Percentiles rank a stretch among this genome's conserved stretches.
phyloP scores from a whole-genome alignment of 2,888 invertebrate species.

The Aporophyla nigra region DNA sequence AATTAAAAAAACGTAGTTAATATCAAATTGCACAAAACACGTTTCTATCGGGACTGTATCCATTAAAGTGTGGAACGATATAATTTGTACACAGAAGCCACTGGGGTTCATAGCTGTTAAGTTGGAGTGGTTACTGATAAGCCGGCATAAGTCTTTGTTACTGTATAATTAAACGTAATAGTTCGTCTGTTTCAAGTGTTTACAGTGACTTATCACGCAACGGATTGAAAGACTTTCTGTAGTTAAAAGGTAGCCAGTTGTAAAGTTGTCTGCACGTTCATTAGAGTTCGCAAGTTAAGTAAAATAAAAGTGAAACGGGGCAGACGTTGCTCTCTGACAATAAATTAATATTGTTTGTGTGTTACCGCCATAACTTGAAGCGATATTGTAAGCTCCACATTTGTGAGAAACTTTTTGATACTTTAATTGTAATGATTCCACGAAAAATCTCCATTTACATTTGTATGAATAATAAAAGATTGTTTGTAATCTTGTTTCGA shows the following conservation, averaged over 20 bases:
- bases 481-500: slow-evolving; percentile 3
- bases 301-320: slow-evolving; percentile 41
- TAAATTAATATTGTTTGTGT: slow-evolving; percentile 35
- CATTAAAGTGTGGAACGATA: slow-evolving; percentile 74
- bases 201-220: slow-evolving; percentile 84
- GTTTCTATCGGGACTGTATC: slow-evolving; percentile 63
- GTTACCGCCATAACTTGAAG: slow-evolving; percentile 12
- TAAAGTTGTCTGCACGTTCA: slow-evolving; percentile 60
- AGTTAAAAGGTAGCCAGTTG: slow-evolving; percentile 55
- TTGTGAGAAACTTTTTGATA: background rate
- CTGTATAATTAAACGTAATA: slow-evolving; percentile 87
- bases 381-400: background rate
- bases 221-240: slow-evolving; percentile 66
- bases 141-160: slow-evolving; percentile 78
- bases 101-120: slow-evolving; percentile 70
- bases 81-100: slow-evolving; percentile 72
- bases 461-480: background rate
- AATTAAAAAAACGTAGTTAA: slow-evolving; percentile 65
- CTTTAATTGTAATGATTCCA: background rate
- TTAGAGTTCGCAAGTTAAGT: slow-evolving; percentile 48
- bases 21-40: slow-evolving; percentile 69
- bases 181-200: slow-evolving; percentile 79
- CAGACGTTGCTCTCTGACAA: slow-evolving; percentile 25
- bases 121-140: slow-evolving; percentile 74
- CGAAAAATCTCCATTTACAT: background rate